Base-by-base conservation (phyloP, 2,797 vertebrate genomes). In the Tympanoctomys barrerae region DNA sequence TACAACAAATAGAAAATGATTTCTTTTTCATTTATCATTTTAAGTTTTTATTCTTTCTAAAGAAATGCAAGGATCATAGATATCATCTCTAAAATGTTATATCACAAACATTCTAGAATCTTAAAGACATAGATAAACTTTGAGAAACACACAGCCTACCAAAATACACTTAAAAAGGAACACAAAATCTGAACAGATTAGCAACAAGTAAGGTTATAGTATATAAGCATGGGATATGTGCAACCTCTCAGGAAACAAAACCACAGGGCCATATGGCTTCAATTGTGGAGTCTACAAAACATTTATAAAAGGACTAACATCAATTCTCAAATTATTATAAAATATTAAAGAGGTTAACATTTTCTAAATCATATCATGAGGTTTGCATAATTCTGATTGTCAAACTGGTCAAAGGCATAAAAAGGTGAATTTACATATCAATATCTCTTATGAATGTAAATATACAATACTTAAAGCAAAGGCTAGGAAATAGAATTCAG, bases 391-490 rank as follows among this genome's bases (percentile, higher is more conserved):
- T 28, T 39, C 75, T 68, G 64, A 87, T 42, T 62, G 46, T 18
- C 57, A 82, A 42, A 36, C 52, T 19, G 11, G 61, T 68, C 22
- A 86, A 94, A 61, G 21, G 66, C 8, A 89, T 49, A 87, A 61
- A 12, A 84, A 66, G 83, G 57, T 21, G 78, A 85, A 95, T 52
- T 2, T 28, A 66, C 7, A 71, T 39, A 59, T 22, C 46, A 89
- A 80, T 39, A 66, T 84, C 61, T 49, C 24, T 84, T 64, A 57
- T 19, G 22, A 84, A 80, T 26, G 81, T 22, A 77, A 18, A 77
- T 70, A 49, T 2, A 95, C 93, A 77, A 79, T 42, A 61, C 54
- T 57, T 78, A 33, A 79, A 94, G 46, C 49, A 81, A 84, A 89
- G 89, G 84, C n/a, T 70, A 71, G 61, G 21, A 70, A 82, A 89